Base-by-base conservation (phyloP, 2,797 vertebrate species). In the Thripadectes ignobilis region DNA sequence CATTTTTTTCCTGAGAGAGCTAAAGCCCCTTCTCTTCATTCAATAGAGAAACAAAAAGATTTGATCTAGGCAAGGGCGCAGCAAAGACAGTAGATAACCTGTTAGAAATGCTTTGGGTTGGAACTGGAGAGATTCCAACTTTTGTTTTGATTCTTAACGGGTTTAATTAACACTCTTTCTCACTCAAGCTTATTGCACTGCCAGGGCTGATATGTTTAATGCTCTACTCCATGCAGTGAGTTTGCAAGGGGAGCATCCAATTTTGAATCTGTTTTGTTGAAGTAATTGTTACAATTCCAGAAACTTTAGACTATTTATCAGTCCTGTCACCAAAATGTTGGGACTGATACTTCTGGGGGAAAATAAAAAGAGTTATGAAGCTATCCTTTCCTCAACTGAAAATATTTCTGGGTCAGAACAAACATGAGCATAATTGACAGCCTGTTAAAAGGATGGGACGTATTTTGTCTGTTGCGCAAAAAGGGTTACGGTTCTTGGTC, bases 41-140 rank as follows among this genome's bases (percentile, higher is more conserved):
- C 76, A 86, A 21, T 65, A 81, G 61, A 71, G 87, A 81, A 71
- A 19, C 27, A 75, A 92, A 88, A 86, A 54, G 89, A 73, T 63
- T 84, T 78, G 38, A 75, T 92, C 58, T 51, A 62, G 69, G 58
- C 86, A 93, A 94, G 88, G 92, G 15, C 88, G 86, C 24, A 54
- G 73, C 54, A 88, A 93, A 93, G 86, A 43, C 22, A 2, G 30
- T 58, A 88, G 68, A 73, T 87, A 91, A 92, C 71, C 46, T 88
- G 38, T 92, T 90, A 54, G 54, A 69, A 58, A 19, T 62, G 49
- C 57, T 93, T 79, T 90, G n/a, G 22, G 8, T 36, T 45, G 9
- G 27, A 88, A 72, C 46, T 94, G 86, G 77, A 93, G 51, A 55
- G 17, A 75, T 74, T 94, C 41, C 57, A 93, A 29, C 43, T 77